A percentile compares a stretch with the other conserved stretches of the same genome.
These are phyloP conservation scores for Aptenodytes forsteri DNA, from an alignment of 2,113 vertebrate species.

Conservation along the genomic window DNA sequence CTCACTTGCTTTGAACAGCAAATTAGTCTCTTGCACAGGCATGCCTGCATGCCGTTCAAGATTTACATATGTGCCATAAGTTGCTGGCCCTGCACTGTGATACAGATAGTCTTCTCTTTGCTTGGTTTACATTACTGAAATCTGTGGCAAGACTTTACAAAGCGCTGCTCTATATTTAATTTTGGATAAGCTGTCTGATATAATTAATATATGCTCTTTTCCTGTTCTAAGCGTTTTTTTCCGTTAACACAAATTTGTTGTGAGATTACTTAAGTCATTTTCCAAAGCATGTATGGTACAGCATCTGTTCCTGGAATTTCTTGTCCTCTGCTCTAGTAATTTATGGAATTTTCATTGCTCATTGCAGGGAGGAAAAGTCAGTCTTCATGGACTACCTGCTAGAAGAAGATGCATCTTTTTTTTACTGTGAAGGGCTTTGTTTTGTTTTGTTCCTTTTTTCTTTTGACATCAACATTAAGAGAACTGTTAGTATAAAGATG, in stretches of 20 bases:
- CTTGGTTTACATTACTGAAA: not conserved
- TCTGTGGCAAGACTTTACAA: not conserved
- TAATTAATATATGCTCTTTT: not conserved
- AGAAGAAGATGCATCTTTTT: not conserved
- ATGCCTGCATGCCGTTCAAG: not conserved
- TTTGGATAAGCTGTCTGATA: not conserved
- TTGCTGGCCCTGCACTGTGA: not conserved
- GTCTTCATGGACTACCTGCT: not conserved
- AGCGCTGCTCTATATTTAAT: not conserved
- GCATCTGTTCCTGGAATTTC: conserved; percentile 2
- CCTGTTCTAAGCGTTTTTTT: not conserved
- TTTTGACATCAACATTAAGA: not conserved
- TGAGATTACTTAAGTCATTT: not conserved
- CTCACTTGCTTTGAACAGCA: not conserved
- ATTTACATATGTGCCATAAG: not conserved
- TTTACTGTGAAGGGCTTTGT: not conserved
- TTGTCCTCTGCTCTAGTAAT: not conserved
- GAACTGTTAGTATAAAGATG: not conserved
- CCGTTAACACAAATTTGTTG: not conserved
- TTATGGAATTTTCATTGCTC: not conserved
- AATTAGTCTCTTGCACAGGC: not conserved
- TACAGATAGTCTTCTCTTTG: not conserved
- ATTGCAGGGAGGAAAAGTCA: not conserved
- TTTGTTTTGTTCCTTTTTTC: not conserved
- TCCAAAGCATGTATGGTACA: not conserved